Percentiles rank a stretch among this genome's conserved stretches.
Conservation (phyloP, 2,888 invertebrate genomes). For the Osmoderma eremita region DNA sequence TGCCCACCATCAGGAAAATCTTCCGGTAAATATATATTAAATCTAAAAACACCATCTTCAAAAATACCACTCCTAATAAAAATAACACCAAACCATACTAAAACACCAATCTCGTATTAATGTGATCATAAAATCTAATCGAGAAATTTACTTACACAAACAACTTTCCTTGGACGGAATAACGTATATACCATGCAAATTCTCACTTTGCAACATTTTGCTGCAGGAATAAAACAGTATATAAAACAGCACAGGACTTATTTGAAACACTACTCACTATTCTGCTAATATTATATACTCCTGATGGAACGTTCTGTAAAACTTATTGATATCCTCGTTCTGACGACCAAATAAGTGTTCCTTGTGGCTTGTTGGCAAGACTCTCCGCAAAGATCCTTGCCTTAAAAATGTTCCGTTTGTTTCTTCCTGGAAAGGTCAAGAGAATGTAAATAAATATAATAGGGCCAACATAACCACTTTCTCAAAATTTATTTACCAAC, state of each 20-base stretch:
- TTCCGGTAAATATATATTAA: slow-evolving; percentile 85
- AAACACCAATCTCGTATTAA: slow-evolving; percentile 27
- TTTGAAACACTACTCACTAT: slow-evolving; percentile 75
- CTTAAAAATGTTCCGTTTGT: slow-evolving; percentile 61
- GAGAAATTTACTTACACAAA: slow-evolving; percentile 71
- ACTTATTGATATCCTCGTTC: slow-evolving; percentile 69
- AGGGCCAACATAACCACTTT: slow-evolving; percentile 40
- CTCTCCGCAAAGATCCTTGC: slow-evolving; percentile 69
- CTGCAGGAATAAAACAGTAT: slow-evolving; percentile 66
- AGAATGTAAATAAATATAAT: background rate
- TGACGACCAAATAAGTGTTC: slow-evolving; percentile 70
- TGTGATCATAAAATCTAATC: slow-evolving; percentile 9
- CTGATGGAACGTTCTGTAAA: slow-evolving; percentile 81
- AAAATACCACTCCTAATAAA: slow-evolving; percentile 90
- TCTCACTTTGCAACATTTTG: slow-evolving; percentile 85
- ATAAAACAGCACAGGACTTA: slow-evolving; percentile 20
- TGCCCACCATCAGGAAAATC: slow-evolving; percentile 87
- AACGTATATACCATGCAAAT: slow-evolving; percentile 88
- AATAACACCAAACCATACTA: slow-evolving; percentile 91
- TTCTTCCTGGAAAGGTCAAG: slow-evolving; percentile 45
- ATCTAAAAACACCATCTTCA: slow-evolving; percentile 90
- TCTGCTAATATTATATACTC: slow-evolving; percentile 93
- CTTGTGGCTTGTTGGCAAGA: slow-evolving; percentile 67
- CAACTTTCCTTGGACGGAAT: slow-evolving; percentile 89
- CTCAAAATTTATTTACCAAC: slow-evolving; percentile 12